phyloP scores from a whole-genome alignment of 2,797 vertebrate species.

The Lepidocolaptes lacrymiger region DNA sequence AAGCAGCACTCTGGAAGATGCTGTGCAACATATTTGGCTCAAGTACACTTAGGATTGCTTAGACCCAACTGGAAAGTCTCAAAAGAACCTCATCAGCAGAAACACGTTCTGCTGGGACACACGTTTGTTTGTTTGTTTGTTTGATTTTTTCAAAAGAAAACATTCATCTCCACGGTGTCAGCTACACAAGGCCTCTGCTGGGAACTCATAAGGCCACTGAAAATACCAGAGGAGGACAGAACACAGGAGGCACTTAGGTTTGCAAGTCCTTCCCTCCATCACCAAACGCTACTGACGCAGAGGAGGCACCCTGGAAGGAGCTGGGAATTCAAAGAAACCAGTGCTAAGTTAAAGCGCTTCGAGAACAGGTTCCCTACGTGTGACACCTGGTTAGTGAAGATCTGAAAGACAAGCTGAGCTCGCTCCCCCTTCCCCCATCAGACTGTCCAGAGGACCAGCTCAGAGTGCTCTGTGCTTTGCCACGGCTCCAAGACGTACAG shows the following conservation, averaged over 20 bases:
- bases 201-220: slow-evolving; percentile 61
- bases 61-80: slow-evolving; percentile 1
- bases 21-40: slow-evolving; percentile 25
- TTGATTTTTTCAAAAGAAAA: not conserved
- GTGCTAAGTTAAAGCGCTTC: slow-evolving; percentile 21
- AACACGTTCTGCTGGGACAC: not conserved
- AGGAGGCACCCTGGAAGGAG: slow-evolving; percentile 1
- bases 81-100: slow-evolving; percentile 20
- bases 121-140: accelerated
- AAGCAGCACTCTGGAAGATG: slow-evolving; percentile 6
- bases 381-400: not conserved
- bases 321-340: slow-evolving; percentile 7
- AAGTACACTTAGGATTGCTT: slow-evolving; percentile 60
- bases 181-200: slow-evolving; percentile 62
- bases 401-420: not conserved
- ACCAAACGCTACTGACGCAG: not conserved
- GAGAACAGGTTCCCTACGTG: not conserved
- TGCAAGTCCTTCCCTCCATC: slow-evolving; percentile 22
- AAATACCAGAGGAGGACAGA: slow-evolving; percentile 31
- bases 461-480: slow-evolving; percentile 47
- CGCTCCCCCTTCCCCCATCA: not conserved
- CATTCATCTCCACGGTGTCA: slow-evolving; percentile 25
- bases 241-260: slow-evolving; percentile 69
- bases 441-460: not conserved
- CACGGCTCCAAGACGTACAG: not conserved